phyloP scores from a whole-genome alignment of 2,888 invertebrate genomes.

The Gasteruption jaculator region DNA sequence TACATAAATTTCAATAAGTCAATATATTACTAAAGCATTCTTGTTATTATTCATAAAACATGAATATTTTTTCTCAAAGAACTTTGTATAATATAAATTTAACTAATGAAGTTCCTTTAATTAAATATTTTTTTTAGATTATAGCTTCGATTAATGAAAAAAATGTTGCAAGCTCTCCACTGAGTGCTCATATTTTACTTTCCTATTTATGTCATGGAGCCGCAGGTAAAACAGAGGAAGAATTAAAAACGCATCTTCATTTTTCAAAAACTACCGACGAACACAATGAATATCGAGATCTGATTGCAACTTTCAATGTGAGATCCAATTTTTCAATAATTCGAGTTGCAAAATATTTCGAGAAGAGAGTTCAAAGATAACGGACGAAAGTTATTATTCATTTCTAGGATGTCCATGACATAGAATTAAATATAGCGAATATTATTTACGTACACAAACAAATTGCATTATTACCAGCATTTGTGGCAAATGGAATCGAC shows the following conservation, averaged over 20 bases:
- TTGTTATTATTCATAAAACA: too few species aligned
- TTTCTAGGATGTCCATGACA: constrained; percentile 48
- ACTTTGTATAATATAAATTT: background rate
- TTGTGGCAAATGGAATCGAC: constrained; percentile 59
- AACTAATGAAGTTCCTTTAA: constrained; percentile 6
- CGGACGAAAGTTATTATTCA: constrained; percentile 10
- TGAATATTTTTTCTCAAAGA: too few species aligned
- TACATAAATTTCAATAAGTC: background rate
- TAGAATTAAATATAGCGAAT: constrained; percentile 66
- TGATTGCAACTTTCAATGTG: constrained; percentile 33
- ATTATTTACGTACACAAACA: constrained; percentile 64
- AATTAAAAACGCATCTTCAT: constrained; percentile 30
- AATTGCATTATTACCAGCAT: constrained; percentile 52
- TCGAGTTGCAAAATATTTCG: background rate
- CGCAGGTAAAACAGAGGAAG: constrained; percentile 29
- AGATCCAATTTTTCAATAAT: constrained; percentile 15
- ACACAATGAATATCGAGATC: constrained; percentile 24
- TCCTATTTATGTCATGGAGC: constrained; percentile 41
- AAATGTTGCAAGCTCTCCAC: constrained; percentile 40
- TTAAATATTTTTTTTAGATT: constrained; percentile 24
- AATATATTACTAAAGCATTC: too few species aligned
- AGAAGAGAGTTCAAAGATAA: background rate
- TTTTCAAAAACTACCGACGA: constrained; percentile 19
- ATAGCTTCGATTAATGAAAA: constrained; percentile 19
- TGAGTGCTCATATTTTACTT: constrained; percentile 43